Percentiles rank a stretch among this genome's conserved stretches.
These are phyloP conservation scores for Nesogale talazaci DNA, from an alignment of 2,113 vertebrate species.

Conservation along the genomic window DNA sequence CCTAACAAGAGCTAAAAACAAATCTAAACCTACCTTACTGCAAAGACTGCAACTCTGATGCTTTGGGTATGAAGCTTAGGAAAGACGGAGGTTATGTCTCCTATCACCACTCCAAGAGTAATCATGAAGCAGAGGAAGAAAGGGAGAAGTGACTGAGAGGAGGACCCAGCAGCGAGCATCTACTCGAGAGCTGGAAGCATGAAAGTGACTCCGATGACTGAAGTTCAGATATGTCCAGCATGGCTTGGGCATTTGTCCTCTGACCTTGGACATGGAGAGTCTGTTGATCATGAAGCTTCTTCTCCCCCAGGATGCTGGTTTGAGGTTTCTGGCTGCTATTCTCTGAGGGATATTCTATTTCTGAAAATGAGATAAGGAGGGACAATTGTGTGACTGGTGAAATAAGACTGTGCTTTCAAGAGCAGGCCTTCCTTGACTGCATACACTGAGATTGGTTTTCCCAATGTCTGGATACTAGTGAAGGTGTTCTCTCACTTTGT, in stretches of 20 bases:
- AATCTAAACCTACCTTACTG: background rate
- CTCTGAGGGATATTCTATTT: background rate
- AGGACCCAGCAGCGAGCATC: background rate
- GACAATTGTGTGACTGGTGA: background rate
- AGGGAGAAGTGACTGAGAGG: background rate
- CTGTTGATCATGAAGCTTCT: background rate
- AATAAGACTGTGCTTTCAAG: background rate
- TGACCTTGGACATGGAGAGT: background rate
- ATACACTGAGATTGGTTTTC: background rate
- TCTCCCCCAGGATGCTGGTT: background rate
- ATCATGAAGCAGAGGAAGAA: background rate
- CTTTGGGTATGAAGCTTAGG: background rate
- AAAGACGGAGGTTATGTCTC: background rate
- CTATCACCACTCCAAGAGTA: background rate
- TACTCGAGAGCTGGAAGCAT: background rate
- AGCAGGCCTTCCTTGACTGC: background rate
- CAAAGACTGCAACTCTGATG: background rate
- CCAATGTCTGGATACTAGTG: background rate
- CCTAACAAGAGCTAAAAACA: constrained; percentile 8
- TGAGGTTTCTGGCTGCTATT: too few species aligned
- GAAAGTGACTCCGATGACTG: background rate
- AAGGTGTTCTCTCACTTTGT: background rate
- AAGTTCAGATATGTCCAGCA: too few species aligned
- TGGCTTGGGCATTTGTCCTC: background rate
- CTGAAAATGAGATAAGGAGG: background rate